phyloP scores from a whole-genome alignment of 1,140 invertebrate species.

The Maniola jurtina region DNA sequence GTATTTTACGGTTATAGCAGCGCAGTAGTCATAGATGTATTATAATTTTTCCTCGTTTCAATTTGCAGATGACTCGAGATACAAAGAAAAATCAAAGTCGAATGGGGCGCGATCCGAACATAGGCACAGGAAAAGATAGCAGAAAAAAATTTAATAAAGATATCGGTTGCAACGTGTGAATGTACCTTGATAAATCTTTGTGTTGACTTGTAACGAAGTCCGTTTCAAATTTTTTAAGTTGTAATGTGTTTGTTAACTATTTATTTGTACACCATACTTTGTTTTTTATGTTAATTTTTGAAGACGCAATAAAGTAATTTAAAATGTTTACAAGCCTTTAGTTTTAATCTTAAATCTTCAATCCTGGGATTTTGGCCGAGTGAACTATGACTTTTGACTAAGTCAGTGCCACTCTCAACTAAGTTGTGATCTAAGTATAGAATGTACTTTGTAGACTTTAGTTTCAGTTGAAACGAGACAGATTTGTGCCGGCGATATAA shows the following conservation, averaged over 20 bases:
- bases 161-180: no score
- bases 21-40: no score
- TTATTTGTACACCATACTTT: neutral
- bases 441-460: no score
- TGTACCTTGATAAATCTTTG: neutral
- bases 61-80: slow-evolving; percentile 57
- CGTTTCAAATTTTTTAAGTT: neutral
- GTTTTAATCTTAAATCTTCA: no score
- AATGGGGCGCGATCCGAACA: slow-evolving; percentile 61
- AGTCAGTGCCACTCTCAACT: no score
- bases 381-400: no score
- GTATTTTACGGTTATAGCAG: no score
- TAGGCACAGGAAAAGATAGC: slow-evolving; percentile 62
- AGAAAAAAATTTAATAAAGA: neutral
- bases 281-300: neutral
- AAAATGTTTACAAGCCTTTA: neutral
- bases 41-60: slow-evolving; percentile 3
- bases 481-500: no score
- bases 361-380: no score
- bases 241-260: neutral
- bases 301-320: neutral
- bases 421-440: no score
- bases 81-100: slow-evolving; percentile 67
- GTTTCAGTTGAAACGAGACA: no score
- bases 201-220: neutral